phyloP scores from a whole-genome alignment of 2,113 vertebrate species.

The Megaleporinus macrocephalus region DNA sequence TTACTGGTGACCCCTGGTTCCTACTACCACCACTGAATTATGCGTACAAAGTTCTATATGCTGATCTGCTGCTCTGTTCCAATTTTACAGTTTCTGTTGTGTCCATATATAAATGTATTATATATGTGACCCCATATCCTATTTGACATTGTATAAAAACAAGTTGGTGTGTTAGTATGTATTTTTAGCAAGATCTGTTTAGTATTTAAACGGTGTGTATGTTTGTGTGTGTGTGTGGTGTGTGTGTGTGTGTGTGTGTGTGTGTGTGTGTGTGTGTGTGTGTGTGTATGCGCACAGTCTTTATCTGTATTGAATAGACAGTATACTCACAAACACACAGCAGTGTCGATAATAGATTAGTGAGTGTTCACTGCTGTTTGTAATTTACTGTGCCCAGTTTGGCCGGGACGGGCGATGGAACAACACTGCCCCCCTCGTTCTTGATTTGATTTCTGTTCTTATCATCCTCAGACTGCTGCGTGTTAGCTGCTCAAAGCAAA shows the following conservation, averaged over 20 bases:
- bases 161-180: too few relatives aligned
- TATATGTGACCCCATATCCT: too few relatives aligned
- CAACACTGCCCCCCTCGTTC: slow-evolving; percentile 48
- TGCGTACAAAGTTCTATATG: too few relatives aligned
- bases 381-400: slow-evolving; percentile 67
- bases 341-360: slow-evolving; percentile 70
- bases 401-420: slow-evolving; percentile 60
- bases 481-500: neutral
- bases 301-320: slow-evolving; percentile 52
- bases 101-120: too few relatives aligned
- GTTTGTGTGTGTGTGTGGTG: too few relatives aligned
- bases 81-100: too few relatives aligned
- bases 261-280: neutral
- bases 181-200: slow-evolving; percentile 53
- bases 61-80: too few relatives aligned
- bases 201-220: slow-evolving; percentile 62
- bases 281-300: slow-evolving; percentile 27
- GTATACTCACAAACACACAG: slow-evolving; percentile 32
- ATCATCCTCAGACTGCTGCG: slow-evolving; percentile 1
- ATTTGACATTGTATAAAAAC: too few relatives aligned
- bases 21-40: too few relatives aligned
- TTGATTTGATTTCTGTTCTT: slow-evolving; percentile 27
- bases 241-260: neutral
- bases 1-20: too few relatives aligned
- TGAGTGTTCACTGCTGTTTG: slow-evolving; percentile 67